Conservation (phyloP, 2,113 vertebrate genomes). For the Sialia sialis region DNA sequence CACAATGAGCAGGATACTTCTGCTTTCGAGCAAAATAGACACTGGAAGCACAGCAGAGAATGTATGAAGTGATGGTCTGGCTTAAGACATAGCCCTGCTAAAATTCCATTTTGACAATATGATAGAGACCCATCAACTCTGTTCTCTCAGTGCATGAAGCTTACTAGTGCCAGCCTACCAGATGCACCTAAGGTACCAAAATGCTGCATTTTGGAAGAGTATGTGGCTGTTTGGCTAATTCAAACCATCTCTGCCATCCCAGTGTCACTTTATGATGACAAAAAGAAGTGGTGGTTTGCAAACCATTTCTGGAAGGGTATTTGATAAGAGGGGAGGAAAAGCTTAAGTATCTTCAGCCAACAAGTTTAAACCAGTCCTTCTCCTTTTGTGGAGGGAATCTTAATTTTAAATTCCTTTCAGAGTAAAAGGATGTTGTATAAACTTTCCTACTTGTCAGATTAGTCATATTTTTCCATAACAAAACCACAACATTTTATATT, state of each 20-base stretch:
- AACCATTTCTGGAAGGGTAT: neutral
- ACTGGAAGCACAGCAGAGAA: fast-evolving
- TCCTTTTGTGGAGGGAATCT: neutral
- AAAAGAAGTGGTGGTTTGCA: neutral
- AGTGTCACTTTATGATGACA: neutral
- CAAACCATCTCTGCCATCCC: neutral
- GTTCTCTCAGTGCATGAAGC: neutral
- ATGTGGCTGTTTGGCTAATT: neutral
- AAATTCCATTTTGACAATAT: neutral
- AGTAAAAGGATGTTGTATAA: neutral
- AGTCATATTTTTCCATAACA: neutral
- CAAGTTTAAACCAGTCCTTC: neutral
- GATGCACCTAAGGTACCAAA: neutral
- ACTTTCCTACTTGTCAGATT: neutral
- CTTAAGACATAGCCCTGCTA: neutral
- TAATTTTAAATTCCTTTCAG: neutral
- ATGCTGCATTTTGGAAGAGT: neutral
- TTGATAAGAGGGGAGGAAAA: neutral
- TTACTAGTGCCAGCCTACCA: neutral
- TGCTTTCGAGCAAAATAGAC: neutral
- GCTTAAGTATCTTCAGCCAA: neutral
- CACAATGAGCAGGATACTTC: neutral
- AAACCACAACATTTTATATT: neutral
- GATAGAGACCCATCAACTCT: neutral
- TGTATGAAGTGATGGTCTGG: neutral